These are phyloP conservation scores for Ancistrus triradiatus DNA, from an alignment of 2,113 vertebrate species.

Conservation along the genomic window DNA sequence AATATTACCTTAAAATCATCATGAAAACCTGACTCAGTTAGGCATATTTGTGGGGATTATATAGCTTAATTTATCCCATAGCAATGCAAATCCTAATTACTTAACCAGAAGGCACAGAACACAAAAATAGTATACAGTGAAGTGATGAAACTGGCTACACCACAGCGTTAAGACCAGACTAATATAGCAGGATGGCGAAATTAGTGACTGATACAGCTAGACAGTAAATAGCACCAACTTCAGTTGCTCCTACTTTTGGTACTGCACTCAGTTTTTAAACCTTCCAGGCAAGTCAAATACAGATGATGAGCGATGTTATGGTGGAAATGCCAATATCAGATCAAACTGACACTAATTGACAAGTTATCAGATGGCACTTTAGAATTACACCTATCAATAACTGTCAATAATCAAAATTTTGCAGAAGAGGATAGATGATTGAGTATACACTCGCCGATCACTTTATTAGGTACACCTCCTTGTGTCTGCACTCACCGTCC, in stretches of 20 bases:
- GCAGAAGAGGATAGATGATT: neutral
- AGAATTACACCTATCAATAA: neutral
- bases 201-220: constrained; percentile 20
- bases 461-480: too few relatives aligned
- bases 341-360: constrained; percentile 10
- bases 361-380: neutral
- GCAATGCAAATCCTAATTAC: too few relatives aligned
- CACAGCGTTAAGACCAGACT: neutral
- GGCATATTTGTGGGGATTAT: too few relatives aligned
- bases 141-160: constrained; percentile 29
- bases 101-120: too few relatives aligned
- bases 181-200: too few relatives aligned
- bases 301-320: neutral
- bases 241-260: too few relatives aligned
- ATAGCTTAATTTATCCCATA: too few relatives aligned
- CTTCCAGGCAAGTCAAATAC: neutral
- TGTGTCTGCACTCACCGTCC: too few relatives aligned
- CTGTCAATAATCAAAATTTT: neutral
- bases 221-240: neutral
- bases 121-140: neutral
- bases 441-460: too few relatives aligned
- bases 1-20: too few relatives aligned
- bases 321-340: constrained; percentile 9
- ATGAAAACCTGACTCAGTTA: too few relatives aligned
- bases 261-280: neutral